Evolutionary conservation across 2,797 vertebrate species (phyloP).

Genomic region (Alfaro cultratus): DNA sequence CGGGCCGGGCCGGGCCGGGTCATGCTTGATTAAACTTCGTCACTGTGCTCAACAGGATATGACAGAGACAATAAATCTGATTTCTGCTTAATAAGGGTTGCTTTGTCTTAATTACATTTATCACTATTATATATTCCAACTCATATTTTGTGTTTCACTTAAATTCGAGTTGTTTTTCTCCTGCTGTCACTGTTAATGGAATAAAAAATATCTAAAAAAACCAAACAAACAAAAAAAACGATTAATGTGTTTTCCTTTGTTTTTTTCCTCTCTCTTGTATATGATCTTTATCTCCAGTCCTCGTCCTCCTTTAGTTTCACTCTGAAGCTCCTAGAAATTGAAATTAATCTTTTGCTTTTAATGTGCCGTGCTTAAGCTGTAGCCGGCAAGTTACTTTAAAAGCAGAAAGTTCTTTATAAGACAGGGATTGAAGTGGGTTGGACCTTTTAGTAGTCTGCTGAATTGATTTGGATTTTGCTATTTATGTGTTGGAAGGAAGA

Average conservation of each 20-base stretch:
- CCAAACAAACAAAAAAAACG: no score
- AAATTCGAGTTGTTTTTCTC: not conserved
- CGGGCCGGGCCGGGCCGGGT: not conserved
- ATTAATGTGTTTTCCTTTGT: not conserved
- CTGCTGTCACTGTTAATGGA: not conserved
- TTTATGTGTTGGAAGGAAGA: not conserved
- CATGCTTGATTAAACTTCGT: constrained; percentile 39
- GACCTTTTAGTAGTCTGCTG: not conserved
- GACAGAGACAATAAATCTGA: not conserved
- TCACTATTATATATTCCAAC: not conserved
- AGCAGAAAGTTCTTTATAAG: not conserved
- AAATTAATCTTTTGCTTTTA: constrained; percentile 20
- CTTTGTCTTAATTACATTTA: not conserved
- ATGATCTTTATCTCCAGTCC: not conserved
- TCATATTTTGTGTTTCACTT: not conserved
- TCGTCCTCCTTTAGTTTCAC: constrained; percentile 19
- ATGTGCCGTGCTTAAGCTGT: constrained; percentile 11
- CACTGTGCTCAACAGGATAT: constrained; percentile 8
- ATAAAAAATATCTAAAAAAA: not conserved
- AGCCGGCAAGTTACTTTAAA: constrained; percentile 2
- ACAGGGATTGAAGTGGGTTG: not conserved
- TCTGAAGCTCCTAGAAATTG: constrained; percentile 19
- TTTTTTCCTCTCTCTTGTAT: not conserved
- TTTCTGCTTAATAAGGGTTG: not conserved
- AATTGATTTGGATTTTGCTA: not conserved